Evolutionary conservation across 2,888 invertebrate species (phyloP).

Genomic region (Ophraella communa): DNA sequence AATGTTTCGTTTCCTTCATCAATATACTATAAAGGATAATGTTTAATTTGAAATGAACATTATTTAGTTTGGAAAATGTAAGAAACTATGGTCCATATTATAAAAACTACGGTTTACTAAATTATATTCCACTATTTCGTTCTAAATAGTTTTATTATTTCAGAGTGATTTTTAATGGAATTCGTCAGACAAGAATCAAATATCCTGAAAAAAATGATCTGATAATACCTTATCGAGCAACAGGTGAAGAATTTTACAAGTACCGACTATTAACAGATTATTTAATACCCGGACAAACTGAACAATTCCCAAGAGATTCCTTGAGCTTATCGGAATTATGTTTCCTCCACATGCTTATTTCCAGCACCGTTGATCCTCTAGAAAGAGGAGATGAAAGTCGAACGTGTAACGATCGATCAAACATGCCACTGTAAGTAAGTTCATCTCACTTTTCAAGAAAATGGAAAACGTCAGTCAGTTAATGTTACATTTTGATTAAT

Average conservation of each 20-base stretch:
- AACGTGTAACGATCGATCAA: constrained; percentile 57
- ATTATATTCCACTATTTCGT: too few relatives aligned
- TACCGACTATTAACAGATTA: constrained; percentile 67
- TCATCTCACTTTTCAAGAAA: constrained; percentile 12
- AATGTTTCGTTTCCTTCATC: too few relatives aligned
- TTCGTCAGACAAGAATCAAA: constrained; percentile 62
- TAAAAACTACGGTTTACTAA: too few relatives aligned
- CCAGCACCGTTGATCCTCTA: constrained; percentile 66
- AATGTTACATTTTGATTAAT: neutral
- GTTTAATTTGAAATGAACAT: too few relatives aligned
- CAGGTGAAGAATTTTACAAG: constrained; percentile 66
- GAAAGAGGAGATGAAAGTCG: constrained; percentile 67
- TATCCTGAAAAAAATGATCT: constrained; percentile 44
- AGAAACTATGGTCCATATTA: too few relatives aligned
- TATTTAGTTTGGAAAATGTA: too few relatives aligned
- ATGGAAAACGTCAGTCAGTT: neutral
- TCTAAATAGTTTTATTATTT: constrained; percentile 34
- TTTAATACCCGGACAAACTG: constrained; percentile 63
- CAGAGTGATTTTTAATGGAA: constrained; percentile 69
- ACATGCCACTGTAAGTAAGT: constrained; percentile 43
- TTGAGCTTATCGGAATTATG: constrained; percentile 62
- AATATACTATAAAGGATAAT: too few relatives aligned
- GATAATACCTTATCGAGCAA: constrained; percentile 65
- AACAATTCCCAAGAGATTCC: constrained; percentile 50
- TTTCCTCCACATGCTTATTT: constrained; percentile 65